Percentiles rank a stretch among this genome's conserved stretches.
phyloP scores from a whole-genome alignment of 2,113 vertebrate species.

The Ammospiza caudacuta region DNA sequence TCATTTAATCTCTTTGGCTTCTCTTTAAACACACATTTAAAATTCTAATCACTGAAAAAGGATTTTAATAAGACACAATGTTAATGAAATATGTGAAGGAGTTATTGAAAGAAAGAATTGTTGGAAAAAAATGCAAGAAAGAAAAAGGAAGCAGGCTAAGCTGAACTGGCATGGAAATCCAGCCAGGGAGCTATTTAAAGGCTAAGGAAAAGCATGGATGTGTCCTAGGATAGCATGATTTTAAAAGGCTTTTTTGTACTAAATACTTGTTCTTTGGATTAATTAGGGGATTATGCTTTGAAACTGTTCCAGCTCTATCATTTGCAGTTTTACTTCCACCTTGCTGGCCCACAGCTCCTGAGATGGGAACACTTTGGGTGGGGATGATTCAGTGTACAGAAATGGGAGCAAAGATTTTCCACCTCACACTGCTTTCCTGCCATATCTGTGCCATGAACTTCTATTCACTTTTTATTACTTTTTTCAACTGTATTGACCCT shows the following conservation, averaged over 20 bases:
- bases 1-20: conserved; percentile 44
- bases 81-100: conserved; percentile 45
- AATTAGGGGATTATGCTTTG: neutral
- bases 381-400: neutral
- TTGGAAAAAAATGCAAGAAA: neutral
- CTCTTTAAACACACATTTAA: conserved; percentile 38
- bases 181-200: neutral
- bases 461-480: neutral
- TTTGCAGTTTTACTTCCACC: neutral
- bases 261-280: neutral
- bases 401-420: neutral
- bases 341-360: neutral
- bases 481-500: neutral
- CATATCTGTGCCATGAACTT: neutral
- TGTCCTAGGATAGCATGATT: neutral
- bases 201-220: accelerated
- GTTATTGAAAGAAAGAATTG: neutral
- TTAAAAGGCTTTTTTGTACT: neutral
- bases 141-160: neutral
- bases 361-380: neutral
- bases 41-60: conserved; percentile 51
- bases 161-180: neutral
- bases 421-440: neutral
- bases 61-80: conserved; percentile 37
- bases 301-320: neutral